Base-by-base conservation (phyloP, 2,797 vertebrate genomes). In the Tiaroga cobitis region DNA sequence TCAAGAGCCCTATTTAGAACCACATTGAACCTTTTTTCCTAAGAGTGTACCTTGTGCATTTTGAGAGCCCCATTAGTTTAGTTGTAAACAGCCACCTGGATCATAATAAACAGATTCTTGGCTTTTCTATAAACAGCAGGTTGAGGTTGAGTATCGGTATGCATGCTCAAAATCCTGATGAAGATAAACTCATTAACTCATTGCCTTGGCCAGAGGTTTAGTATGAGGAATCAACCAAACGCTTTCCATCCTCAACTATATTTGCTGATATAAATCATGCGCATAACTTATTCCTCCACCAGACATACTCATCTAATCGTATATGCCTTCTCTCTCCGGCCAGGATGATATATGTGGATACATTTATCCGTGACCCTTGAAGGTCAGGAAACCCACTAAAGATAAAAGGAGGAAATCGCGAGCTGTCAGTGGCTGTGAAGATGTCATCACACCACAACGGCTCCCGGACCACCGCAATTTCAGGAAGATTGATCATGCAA, bases 401-500 rank as follows among this genome's bases (percentile, higher is more conserved):
- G 92, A 78, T 84, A 70, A 85, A 61, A 63, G 84, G 61, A 86
- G 86, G 89, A 88, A 84, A 86, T 89, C 90, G 89, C 81, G 90
- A 11, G 5, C 82, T 92, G 92, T 92, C 93, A 93, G 70, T 92
- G 37, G n/a, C 46, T 59, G 74, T 61, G 65, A 61, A 61, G 65
- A 63, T 56, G 67, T 76, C 32, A 82, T 63, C 80, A 77, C 49
- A 68, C 16, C 41, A 32, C 67, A 76, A 61, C 88, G 94, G 89
- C 82, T 68, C 88, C 90, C 46, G 68, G 85, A 90, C 90, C 89
- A 87, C 82, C 15, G 84, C 90, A 89, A 89, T 93, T 93, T 92
- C 92, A 90, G 56, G 84, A 90, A 94, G 93, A 95, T 94, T 94
- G 94, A 95, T 95, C 91, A 92, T 93, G 90, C 91, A 93, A 94